Conservation (phyloP, 2,113 vertebrate species). For the Ctenodactylus gundi region DNA sequence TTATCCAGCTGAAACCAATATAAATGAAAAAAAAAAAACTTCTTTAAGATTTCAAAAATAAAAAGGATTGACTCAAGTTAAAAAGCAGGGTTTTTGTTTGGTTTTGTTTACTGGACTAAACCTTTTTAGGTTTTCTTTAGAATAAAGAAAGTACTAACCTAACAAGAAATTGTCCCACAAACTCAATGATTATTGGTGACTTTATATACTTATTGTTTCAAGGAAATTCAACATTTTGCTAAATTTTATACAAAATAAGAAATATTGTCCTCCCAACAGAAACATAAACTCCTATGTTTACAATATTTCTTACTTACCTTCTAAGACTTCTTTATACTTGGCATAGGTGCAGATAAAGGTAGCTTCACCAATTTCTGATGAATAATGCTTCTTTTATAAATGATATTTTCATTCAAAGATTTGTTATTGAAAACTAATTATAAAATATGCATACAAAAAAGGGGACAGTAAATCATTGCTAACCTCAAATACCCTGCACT, state of each 20-base stretch:
- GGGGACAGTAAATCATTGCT: background rate
- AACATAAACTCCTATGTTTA: background rate
- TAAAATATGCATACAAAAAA: background rate
- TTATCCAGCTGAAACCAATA: slow-evolving; percentile 69
- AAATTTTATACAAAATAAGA: slow-evolving; percentile 18
- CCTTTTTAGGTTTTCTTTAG: slow-evolving; percentile 53
- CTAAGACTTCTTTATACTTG: background rate
- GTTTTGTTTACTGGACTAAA: slow-evolving; percentile 44
- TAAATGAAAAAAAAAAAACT: slow-evolving; percentile 58
- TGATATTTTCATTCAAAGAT: background rate
- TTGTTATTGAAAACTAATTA: background rate
- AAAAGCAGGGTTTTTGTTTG: too few species aligned
- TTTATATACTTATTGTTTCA: slow-evolving; percentile 9
- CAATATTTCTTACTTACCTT: slow-evolving; percentile 27
- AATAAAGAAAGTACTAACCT: slow-evolving; percentile 36
- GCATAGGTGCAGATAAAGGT: background rate
- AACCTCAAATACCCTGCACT: background rate
- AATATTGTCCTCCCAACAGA: background rate
- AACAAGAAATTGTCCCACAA: slow-evolving; percentile 1
- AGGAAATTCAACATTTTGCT: background rate
- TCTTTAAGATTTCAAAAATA: slow-evolving; percentile 54
- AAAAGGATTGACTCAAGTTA: slow-evolving; percentile 61
- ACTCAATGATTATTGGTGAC: slow-evolving; percentile 21
- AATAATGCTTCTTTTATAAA: background rate
- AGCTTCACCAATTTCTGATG: background rate